These are phyloP conservation scores for Carposina sasakii DNA, from an alignment of 1,140 invertebrate species.

Conservation along the genomic window DNA sequence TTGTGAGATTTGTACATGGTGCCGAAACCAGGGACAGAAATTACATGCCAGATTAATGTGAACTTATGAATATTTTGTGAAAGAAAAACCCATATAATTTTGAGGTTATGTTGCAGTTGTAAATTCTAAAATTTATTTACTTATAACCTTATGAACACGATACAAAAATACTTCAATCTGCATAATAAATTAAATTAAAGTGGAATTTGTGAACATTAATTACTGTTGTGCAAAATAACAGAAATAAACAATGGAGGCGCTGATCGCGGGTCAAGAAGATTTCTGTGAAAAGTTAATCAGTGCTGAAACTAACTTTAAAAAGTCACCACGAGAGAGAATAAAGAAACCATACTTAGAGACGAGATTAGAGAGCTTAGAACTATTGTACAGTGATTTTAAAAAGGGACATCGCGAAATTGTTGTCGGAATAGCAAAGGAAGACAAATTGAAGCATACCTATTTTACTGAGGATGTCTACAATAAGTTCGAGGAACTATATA, in stretches of 20 bases:
- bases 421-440: background rate
- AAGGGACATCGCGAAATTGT: background rate
- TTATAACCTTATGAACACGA: too few species aligned
- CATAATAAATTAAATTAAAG: too few species aligned
- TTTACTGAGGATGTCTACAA: slow-evolving; percentile 12
- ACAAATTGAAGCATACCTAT: slow-evolving; percentile 4
- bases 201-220: too few species aligned
- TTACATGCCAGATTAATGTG: too few species aligned
- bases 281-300: background rate
- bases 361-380: slow-evolving; percentile 1
- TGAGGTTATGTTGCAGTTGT: too few species aligned
- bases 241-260: background rate
- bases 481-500: slow-evolving; percentile 12
- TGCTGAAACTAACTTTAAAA: background rate
- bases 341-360: slow-evolving; percentile 2
- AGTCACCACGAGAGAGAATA: slow-evolving; percentile 6
- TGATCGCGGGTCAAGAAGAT: slow-evolving; percentile 2
- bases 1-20: too few species aligned
- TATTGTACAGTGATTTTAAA: background rate
- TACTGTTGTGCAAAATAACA: too few species aligned
- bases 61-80: too few species aligned
- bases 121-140: too few species aligned
- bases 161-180: too few species aligned
- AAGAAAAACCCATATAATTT: too few species aligned
- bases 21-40: too few species aligned